phyloP scores from a whole-genome alignment of 92 coral and sea anemone genomes.

The Pocillopora meandrina region DNA sequence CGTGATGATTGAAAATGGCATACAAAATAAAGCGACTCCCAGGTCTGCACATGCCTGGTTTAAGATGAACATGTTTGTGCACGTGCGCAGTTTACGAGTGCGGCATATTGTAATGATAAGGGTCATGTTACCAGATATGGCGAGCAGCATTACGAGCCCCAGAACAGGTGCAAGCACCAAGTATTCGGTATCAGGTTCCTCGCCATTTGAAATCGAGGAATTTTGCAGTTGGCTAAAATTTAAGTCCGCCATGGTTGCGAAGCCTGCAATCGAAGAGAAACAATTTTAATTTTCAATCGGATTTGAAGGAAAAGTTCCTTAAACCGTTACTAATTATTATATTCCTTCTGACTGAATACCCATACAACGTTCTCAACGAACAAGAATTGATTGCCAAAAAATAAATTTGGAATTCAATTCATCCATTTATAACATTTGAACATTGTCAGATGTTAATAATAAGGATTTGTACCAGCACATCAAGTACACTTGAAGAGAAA shows the following conservation, averaged over 20 bases:
- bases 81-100: constrained; percentile 69
- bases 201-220: neutral
- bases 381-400: too few species aligned
- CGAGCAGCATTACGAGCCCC: constrained; percentile 57
- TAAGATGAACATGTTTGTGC: constrained; percentile 76
- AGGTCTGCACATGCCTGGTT: constrained; percentile 79
- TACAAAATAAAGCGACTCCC: constrained; percentile 63
- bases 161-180: constrained; percentile 51
- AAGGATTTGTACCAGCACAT: too few species aligned
- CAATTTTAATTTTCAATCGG: too few species aligned
- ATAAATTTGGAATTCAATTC: too few species aligned
- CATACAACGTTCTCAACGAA: too few species aligned
- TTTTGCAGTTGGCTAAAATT: constrained; percentile 4
- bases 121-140: constrained; percentile 70
- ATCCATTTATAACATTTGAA: too few species aligned
- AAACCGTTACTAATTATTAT: too few species aligned
- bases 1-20: constrained; percentile 83
- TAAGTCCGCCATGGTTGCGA: neutral
- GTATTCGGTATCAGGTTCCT: constrained; percentile 55
- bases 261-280: neutral
- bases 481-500: too few species aligned
- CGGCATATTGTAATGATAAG: constrained; percentile 64
- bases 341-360: too few species aligned
- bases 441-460: too few species aligned
- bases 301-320: too few species aligned